phyloP scores from a whole-genome alignment of 35 echinoderm and acorn worm species.

The Ophiothrix spiculata region DNA sequence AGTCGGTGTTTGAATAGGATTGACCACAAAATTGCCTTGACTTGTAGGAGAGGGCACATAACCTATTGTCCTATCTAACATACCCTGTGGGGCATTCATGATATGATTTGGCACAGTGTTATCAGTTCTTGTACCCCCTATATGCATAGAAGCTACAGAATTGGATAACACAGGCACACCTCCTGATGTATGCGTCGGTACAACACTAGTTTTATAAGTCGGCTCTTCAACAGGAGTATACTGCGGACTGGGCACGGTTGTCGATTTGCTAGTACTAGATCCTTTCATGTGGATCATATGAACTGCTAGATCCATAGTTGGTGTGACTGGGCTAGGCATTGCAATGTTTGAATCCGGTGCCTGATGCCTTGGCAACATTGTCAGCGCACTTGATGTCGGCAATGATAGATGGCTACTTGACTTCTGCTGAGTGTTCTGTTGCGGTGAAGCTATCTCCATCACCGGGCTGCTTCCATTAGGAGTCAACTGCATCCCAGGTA shows the following conservation, averaged over 20 bases:
- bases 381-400: neutral
- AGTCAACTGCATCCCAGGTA: neutral
- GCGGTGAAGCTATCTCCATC: neutral
- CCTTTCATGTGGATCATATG: neutral
- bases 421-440: slow-evolving; percentile 1
- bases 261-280: neutral
- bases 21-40: neutral
- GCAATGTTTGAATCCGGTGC: slow-evolving; percentile 6
- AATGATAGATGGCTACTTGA: neutral
- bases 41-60: neutral
- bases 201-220: neutral
- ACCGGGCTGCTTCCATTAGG: neutral
- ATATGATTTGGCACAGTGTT: slow-evolving; percentile 2
- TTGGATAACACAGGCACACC: neutral
- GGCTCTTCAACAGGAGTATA: neutral
- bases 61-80: neutral
- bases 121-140: neutral
- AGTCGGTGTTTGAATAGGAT: slow-evolving; percentile 51
- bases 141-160: neutral
- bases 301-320: neutral
- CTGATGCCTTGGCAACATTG: neutral
- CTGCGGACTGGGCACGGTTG: neutral
- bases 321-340: neutral
- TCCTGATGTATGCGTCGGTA: neutral
- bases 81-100: neutral